These are phyloP conservation scores for Episyrphus balteatus DNA, from an alignment of 1,140 invertebrate genomes.

Conservation along the genomic window DNA sequence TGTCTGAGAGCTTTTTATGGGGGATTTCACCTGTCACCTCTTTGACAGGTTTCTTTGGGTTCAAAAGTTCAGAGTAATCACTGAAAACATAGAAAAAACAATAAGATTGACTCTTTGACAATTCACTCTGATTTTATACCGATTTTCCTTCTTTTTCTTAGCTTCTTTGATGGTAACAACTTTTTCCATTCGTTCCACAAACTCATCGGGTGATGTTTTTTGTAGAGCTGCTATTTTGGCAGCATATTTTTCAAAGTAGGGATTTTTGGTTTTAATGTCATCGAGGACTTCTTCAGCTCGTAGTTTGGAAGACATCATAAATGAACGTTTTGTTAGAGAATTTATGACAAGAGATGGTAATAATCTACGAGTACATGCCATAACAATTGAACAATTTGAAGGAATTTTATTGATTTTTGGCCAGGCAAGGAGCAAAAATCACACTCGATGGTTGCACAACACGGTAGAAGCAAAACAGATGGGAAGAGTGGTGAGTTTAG, in stretches of 20 bases:
- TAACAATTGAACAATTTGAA: neutral
- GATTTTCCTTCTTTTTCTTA: conserved; percentile 34
- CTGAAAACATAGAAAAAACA: conserved; percentile 9
- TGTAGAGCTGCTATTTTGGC: conserved; percentile 63
- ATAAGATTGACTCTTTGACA: too few species aligned
- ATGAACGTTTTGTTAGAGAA: neutral
- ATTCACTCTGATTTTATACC: neutral
- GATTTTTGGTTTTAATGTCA: conserved; percentile 46
- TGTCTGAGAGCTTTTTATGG: conserved; percentile 49
- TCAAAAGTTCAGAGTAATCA: conserved; percentile 36
- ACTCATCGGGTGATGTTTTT: conserved; percentile 62
- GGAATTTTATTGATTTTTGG: too few species aligned
- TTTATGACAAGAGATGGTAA: neutral
- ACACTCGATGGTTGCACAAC: too few species aligned
- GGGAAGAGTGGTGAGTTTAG: too few species aligned
- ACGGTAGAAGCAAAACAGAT: too few species aligned
- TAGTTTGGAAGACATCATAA: conserved; percentile 23
- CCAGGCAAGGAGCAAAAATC: too few species aligned
- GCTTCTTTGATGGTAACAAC: conserved; percentile 38
- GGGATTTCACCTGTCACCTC: conserved; percentile 26
- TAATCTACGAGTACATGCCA: neutral
- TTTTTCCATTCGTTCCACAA: conserved; percentile 52
- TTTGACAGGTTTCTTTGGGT: conserved; percentile 40
- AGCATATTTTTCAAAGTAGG: conserved; percentile 74
- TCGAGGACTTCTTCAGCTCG: conserved; percentile 31